Evolutionary conservation across 2,113 vertebrate species (phyloP).

Genomic region (Osmerus eperlanus): DNA sequence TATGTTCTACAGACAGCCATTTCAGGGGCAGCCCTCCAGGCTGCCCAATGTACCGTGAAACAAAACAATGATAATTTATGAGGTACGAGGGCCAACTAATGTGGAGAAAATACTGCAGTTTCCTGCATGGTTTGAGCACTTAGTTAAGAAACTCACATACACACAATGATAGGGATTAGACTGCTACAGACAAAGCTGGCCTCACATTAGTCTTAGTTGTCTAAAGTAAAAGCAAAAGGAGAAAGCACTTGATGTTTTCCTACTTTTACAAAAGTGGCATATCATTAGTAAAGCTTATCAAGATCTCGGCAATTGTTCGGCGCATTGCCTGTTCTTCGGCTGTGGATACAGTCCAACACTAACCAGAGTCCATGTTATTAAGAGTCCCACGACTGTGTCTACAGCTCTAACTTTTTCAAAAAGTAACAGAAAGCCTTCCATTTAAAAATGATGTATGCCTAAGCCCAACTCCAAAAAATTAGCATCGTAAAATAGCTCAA

Average conservation of each 20-base stretch:
- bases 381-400: conserved; percentile 16
- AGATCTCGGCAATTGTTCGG: conserved; percentile 37
- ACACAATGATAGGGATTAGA: conserved; percentile 19
- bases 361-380: conserved; percentile 49
- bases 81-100: conserved; percentile 43
- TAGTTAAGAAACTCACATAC: conserved; percentile 31
- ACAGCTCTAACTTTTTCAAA: conserved; percentile 30
- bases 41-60: conserved; percentile 41
- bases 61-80: conserved; percentile 52
- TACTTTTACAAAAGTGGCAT: conserved; percentile 41
- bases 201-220: conserved; percentile 43
- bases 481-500: too few species aligned
- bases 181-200: conserved; percentile 25
- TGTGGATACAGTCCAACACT: conserved; percentile 54
- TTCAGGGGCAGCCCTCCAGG: conserved; percentile 27
- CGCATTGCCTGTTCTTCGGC: conserved; percentile 46
- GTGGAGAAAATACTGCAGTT: conserved; percentile 32
- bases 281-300: conserved; percentile 49
- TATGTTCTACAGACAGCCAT: conserved; percentile 30
- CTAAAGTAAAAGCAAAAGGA: conserved; percentile 27
- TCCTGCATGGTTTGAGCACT: conserved; percentile 31
- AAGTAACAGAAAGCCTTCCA: background rate
- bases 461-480: too few species aligned
- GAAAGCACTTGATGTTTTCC: conserved; percentile 34
- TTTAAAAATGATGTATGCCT: background rate